phyloP scores from a whole-genome alignment of 2,797 vertebrate genomes.

The Hippoglossus hippoglossus region DNA sequence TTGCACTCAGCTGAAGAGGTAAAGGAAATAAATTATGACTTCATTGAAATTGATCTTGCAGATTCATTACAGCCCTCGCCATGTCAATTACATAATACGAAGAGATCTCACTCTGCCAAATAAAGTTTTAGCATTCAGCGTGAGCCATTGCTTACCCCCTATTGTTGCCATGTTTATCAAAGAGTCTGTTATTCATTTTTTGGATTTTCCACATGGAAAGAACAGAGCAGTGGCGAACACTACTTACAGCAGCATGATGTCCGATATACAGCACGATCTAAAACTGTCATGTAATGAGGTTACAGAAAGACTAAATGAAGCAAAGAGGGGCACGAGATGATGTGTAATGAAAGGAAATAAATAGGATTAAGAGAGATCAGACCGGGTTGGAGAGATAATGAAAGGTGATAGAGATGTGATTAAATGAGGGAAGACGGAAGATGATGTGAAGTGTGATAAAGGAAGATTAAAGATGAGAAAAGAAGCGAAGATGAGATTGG shows the following conservation, averaged over 20 bases:
- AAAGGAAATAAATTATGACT: constrained; percentile 48
- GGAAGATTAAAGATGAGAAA: constrained; percentile 18
- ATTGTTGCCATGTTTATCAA: constrained; percentile 27
- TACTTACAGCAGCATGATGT: not conserved
- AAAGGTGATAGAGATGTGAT: constrained; percentile 2
- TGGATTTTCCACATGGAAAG: constrained; percentile 19
- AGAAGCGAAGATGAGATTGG: constrained; percentile 1
- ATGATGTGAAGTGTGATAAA: constrained; percentile 21
- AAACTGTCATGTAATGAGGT: constrained; percentile 8
- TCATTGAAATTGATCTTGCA: constrained; percentile 47
- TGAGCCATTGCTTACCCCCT: constrained; percentile 7
- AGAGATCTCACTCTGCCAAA: constrained; percentile 33
- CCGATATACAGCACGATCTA: not conserved
- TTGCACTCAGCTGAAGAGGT: constrained; percentile 40
- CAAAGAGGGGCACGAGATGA: constrained; percentile 7
- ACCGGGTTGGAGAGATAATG: constrained; percentile 10
- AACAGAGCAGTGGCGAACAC: constrained; percentile 1
- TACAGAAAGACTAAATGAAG: not conserved
- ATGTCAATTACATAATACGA: constrained; percentile 54
- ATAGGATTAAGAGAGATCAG: constrained; percentile 21
- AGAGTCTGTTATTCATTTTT: constrained; percentile 33
- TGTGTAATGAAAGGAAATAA: constrained; percentile 15
- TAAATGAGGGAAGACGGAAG: constrained; percentile 7
- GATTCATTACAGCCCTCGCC: constrained; percentile 37
- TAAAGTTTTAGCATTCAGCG: constrained; percentile 26